Evolutionary conservation across 2,888 invertebrate species (phyloP), one percentile per base, ranked within the genome.

Genomic region (Melieria picta): DNA sequence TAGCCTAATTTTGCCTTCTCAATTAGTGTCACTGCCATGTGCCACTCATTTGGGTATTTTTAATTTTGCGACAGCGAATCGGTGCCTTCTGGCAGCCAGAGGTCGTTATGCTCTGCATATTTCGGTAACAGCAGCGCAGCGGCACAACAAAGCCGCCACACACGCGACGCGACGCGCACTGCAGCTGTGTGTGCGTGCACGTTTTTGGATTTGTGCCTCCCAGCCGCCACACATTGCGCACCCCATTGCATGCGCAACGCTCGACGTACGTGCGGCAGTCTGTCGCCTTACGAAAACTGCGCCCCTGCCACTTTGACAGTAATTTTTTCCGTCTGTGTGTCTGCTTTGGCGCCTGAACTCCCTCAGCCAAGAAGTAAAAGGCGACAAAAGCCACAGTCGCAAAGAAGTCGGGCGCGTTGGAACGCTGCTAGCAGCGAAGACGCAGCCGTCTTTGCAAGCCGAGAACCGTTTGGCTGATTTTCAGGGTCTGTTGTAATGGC

Each of bases 51-150:
- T 30, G 30, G 30, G 30, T 30, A 30, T 30, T 30, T 3, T 30
- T 1, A 30, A 30, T 46, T 13, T 46, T 46, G 46, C 62, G 4
- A 2, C 55, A 13, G 16, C 11, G 46, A 47, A 45, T 55, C 42
- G 48, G 67, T 43, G 50, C 10, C 52, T 1, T 52, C 10, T 13
- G 6, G 57, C 65, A 56, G 13, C 63, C 69, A 65, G 64, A 60
- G 65, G 65, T 75, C 68, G 77, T 78, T 73, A 79, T 74, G 77
- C 75, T 79, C 77, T 81, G 83, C 83, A 83, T 83, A 83, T 83
- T 83, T 81, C 76, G 74, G 74, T 82, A 84, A 79, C 83, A 83
- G 83, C 43, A 70, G 74, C 75, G 13, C 84, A 84, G 83, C 78
- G 68, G n/a, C 79, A 77, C 78, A 74, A 55, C 70, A 68, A 70